Evolutionary conservation across 2,888 invertebrate species (phyloP).

Genomic region (Drosophila melanosoma): DNA sequence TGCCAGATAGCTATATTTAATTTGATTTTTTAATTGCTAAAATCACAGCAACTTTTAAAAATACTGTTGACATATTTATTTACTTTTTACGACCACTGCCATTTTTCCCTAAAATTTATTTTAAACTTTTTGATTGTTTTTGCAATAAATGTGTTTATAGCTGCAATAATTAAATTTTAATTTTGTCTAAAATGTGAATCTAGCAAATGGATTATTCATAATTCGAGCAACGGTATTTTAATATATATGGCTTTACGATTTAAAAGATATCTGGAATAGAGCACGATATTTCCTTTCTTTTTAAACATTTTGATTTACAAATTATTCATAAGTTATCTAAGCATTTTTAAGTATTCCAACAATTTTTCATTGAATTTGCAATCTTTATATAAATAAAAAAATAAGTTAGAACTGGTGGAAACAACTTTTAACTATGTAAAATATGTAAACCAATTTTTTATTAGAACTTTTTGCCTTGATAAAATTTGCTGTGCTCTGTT

Average conservation of each 20-base stretch:
- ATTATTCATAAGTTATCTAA: not conserved
- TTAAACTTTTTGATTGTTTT: not conserved
- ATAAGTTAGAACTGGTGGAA: no score
- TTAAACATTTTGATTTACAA: not conserved
- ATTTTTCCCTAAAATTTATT: not conserved
- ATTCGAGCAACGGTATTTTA: accelerated
- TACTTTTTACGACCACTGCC: accelerated
- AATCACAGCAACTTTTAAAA: no score
- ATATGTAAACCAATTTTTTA: not conserved
- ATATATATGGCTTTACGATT: not conserved
- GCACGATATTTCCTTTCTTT: no score
- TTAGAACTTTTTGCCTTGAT: not conserved
- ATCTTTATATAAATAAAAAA: no score
- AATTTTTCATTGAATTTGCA: not conserved
- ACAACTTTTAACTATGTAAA: not conserved
- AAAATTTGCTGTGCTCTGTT: not conserved
- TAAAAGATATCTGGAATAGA: accelerated
- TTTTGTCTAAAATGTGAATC: no score
- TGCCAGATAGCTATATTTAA: no score
- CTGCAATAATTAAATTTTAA: not conserved
- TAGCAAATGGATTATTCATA: not conserved
- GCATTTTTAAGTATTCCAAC: not conserved
- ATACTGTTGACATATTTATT: not conserved
- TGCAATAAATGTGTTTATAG: not conserved
- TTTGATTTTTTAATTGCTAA: no score